A percentile compares a stretch with the other conserved stretches of the same genome.
phyloP scores from a whole-genome alignment of 2,113 vertebrate genomes.

The Saguinus imperator region DNA sequence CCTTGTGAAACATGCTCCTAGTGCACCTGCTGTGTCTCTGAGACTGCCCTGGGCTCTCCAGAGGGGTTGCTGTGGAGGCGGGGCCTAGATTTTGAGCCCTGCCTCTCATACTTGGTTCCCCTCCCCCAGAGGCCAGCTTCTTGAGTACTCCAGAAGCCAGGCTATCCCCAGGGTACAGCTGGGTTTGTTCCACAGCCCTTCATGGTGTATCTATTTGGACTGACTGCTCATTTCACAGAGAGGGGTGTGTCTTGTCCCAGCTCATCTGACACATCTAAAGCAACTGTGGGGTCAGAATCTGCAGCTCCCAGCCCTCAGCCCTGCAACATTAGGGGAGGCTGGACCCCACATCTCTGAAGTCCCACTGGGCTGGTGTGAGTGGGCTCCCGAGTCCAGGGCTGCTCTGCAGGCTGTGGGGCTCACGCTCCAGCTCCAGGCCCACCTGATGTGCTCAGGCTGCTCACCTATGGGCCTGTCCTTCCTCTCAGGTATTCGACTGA shows the following conservation, averaged over 20 bases:
- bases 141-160: neutral
- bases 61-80: neutral
- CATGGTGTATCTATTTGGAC: neutral
- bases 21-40: too few species aligned
- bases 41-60: neutral
- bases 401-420: neutral
- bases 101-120: neutral
- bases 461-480: neutral
- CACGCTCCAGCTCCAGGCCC: neutral
- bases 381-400: neutral
- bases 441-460: neutral
- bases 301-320: neutral
- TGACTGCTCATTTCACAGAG: neutral
- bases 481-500: neutral
- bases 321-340: neutral
- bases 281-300: neutral
- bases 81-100: constrained; percentile 36
- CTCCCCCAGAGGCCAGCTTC: neutral
- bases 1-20: too few species aligned
- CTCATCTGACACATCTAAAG: neutral
- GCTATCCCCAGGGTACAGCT: neutral
- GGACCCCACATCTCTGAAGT: neutral
- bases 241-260: neutral
- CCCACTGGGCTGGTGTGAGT: neutral
- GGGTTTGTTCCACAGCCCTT: neutral